Base-by-base conservation (phyloP, 2,797 vertebrate species). In the Propithecus perrieri region DNA sequence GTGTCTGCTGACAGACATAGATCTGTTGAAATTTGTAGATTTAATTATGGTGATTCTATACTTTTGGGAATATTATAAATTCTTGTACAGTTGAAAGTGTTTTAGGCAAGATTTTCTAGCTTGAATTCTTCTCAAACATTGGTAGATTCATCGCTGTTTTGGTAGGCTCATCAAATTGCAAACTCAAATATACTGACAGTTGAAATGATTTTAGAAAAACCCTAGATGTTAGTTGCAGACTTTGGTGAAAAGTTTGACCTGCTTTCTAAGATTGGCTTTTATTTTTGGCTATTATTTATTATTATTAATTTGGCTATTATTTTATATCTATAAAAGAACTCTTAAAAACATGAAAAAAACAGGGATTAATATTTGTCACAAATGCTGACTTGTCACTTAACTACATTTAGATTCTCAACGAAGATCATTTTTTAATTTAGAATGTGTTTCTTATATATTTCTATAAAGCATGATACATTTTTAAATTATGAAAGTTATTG, bases 81-180 rank as follows among this genome's bases (percentile, higher is more conserved):
- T 74, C 30, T 65, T 86, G 12, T 50, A 33, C 8, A 74, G 0
- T 69, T 92, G 11, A 55, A 57, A 63, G 30, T 76, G 20, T 93
- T 85, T 95, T 17, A 33, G 59, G 22, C 10, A 74, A 65, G 65
- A 63, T 20, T 89, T 94, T 15, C 38, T 93, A 79, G 74, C 3
- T 11, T 84, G 67, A 78, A 41, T 95, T 95, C 38, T 83, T 94
- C 28, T 63, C 22, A 94, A 80, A 48, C 53, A 83, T 33, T n/a
- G 26, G 43, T 69, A 38, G 30, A 53, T 46, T 97, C 33, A 61
- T 22, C 30, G 63, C 6, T 87, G 10, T 65, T 92, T 94, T 88
- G 33, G 1, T 94, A 91, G 69, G 79, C 18, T 65, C 8, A 72
- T 96, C 26, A 41, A 30, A 53, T 71, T 43, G 18, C 24, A 15